phyloP scores from a whole-genome alignment of 2,113 vertebrate species.

The Labeo catla region DNA sequence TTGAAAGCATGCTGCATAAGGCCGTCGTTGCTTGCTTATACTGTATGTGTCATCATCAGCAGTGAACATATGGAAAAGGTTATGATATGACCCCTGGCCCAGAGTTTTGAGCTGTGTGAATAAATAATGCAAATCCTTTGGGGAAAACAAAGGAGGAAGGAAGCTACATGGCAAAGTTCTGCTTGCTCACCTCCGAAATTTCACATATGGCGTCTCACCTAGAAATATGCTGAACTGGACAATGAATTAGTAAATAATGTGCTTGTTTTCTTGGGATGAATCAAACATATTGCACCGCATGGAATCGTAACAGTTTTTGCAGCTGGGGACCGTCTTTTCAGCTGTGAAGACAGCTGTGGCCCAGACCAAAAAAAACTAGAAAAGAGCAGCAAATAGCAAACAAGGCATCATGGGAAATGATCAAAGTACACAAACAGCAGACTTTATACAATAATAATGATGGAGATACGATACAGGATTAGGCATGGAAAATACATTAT shows the following conservation, averaged over 20 bases:
- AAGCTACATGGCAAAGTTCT: neutral
- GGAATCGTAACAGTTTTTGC: neutral
- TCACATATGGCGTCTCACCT: neutral
- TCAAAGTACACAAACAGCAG: constrained; percentile 36
- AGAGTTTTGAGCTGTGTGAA: constrained; percentile 6
- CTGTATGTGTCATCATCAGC: neutral
- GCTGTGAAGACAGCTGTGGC: constrained; percentile 19
- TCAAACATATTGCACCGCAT: constrained; percentile 19
- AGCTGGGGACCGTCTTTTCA: neutral
- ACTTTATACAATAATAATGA: constrained; percentile 27
- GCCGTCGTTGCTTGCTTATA: neutral
- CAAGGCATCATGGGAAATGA: constrained; percentile 51
- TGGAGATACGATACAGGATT: neutral
- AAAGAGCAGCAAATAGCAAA: constrained; percentile 25
- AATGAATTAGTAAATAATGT: constrained; percentile 1
- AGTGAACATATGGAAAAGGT: constrained; percentile 13
- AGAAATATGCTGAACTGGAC: constrained; percentile 3
- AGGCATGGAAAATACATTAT: neutral
- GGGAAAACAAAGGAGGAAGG: neutral
- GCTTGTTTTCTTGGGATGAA: constrained; percentile 14
- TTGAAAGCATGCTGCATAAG: neutral
- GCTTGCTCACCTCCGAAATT: neutral
- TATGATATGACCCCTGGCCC: constrained; percentile 3
- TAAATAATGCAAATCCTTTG: constrained; percentile 25
- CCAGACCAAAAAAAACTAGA: constrained; percentile 21